Evolutionary conservation across 2,888 invertebrate genomes (phyloP).

Genomic region (Acanthoscelides obtectus): DNA sequence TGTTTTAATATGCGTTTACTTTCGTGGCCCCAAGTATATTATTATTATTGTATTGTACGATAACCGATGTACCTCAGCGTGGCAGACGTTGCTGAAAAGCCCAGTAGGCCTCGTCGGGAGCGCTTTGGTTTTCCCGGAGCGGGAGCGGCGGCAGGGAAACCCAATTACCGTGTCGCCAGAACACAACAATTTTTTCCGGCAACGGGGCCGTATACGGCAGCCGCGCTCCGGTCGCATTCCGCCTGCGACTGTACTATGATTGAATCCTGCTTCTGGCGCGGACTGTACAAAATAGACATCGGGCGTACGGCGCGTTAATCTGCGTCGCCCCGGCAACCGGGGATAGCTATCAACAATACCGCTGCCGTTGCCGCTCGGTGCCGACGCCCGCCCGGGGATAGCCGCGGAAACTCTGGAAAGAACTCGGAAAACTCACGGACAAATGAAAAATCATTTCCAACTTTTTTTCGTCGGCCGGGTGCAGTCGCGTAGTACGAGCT

Average conservation of each 20-base stretch:
- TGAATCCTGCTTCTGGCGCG: conserved; percentile 41
- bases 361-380: conserved; percentile 8
- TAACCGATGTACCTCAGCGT: not conserved
- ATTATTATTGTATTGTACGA: no score
- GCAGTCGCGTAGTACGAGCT: not conserved
- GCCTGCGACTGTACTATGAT: conserved; percentile 46
- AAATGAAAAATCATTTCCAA: not conserved
- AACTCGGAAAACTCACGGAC: not conserved
- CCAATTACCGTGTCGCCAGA: not conserved
- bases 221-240: not conserved
- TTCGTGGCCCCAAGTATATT: no score
- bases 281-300: conserved; percentile 51
- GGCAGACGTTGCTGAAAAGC: not conserved
- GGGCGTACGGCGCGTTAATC: conserved; percentile 49
- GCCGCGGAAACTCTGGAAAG: not conserved
- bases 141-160: not conserved
- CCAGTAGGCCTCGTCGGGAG: not conserved
- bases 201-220: not conserved
- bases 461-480: not conserved
- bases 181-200: not conserved
- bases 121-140: not conserved
- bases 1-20: no score
- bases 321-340: conserved; percentile 49
- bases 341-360: conserved; percentile 50
- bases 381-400: not conserved